Percentiles rank a stretch among this genome's conserved stretches.
These are phyloP conservation scores for Pantala flavescens DNA, from an alignment of 1,140 invertebrate genomes.

Conservation along the genomic window DNA sequence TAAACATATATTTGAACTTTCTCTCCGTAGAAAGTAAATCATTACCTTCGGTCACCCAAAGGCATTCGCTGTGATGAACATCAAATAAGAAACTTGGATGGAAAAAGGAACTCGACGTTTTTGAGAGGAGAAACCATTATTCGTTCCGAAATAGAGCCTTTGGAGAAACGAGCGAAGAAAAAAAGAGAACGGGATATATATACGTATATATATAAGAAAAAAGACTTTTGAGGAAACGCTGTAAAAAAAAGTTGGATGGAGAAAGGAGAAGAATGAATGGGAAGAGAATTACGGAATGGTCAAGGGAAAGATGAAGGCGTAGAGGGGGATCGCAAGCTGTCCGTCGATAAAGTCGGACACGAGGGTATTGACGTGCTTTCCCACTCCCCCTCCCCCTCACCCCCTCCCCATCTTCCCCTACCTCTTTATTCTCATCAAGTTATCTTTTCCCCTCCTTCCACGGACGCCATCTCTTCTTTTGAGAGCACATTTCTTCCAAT, in stretches of 20 bases:
- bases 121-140: too few species aligned
- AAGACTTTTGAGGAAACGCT: too few species aligned
- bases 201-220: too few species aligned
- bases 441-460: neutral
- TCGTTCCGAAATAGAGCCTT: too few species aligned
- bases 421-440: neutral
- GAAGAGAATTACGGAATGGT: neutral
- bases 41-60: too few species aligned
- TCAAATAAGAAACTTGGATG: too few species aligned
- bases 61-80: too few species aligned
- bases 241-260: neutral
- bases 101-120: too few species aligned
- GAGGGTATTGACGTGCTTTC: neutral
- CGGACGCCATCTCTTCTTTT: neutral
- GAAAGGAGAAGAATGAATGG: neutral
- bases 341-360: conserved; percentile 7
- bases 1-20: too few species aligned
- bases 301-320: neutral
- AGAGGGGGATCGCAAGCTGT: neutral
- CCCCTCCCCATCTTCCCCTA: neutral
- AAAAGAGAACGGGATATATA: too few species aligned
- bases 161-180: too few species aligned
- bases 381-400: neutral
- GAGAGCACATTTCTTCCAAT: neutral
- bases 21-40: too few species aligned